A percentile compares a stretch with the other conserved stretches of the same genome.
These are phyloP conservation scores for Sebastes jordani DNA, from an alignment of 2,797 vertebrate genomes.

Conservation along the genomic window DNA sequence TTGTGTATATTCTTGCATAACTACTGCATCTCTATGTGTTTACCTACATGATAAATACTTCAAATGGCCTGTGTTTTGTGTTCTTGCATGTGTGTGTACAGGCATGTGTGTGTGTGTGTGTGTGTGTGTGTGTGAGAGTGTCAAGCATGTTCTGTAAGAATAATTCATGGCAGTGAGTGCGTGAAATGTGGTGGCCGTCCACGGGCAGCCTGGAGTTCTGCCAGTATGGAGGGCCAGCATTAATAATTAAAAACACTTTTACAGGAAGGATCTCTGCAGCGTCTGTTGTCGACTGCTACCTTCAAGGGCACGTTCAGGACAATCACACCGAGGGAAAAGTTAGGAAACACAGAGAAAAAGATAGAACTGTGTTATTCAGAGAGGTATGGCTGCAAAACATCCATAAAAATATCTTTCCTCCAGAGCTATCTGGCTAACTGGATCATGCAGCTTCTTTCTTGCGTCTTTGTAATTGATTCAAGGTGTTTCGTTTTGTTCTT, in stretches of 20 bases:
- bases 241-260: constrained; percentile 82
- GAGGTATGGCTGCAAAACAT: constrained; percentile 32
- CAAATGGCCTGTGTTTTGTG: constrained; percentile 11
- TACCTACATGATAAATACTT: constrained; percentile 36
- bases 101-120: constrained; percentile 20
- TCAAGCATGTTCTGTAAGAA: constrained; percentile 50
- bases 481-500: constrained; percentile 34
- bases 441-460: constrained; percentile 6
- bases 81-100: not conserved
- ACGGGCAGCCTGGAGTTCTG: constrained; percentile 56
- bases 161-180: constrained; percentile 76
- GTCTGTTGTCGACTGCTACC: constrained; percentile 45
- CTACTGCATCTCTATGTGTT: not conserved
- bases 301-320: constrained; percentile 69
- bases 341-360: constrained; percentile 37
- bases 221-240: constrained; percentile 69
- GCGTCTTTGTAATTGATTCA: constrained; percentile 31
- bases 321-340: constrained; percentile 56
- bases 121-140: constrained; percentile 14
- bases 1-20: constrained; percentile 13
- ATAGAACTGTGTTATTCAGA: not conserved
- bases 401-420: constrained; percentile 10
- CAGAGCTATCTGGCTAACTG: constrained; percentile 6
- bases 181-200: constrained; percentile 73
- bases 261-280: constrained; percentile 72